phyloP scores from a whole-genome alignment of 2,888 invertebrate species.

The Yponomeuta plumbellus region DNA sequence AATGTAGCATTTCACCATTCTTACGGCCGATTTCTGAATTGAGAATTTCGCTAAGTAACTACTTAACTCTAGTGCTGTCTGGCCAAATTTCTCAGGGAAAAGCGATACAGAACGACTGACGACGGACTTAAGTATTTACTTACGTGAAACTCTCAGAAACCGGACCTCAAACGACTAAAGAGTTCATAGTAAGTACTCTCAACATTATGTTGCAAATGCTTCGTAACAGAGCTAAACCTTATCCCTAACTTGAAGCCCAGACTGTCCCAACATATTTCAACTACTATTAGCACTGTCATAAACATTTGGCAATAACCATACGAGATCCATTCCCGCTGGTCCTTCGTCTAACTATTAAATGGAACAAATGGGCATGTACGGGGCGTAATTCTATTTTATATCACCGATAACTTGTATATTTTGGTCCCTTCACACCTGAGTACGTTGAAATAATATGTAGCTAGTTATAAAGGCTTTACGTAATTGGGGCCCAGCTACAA shows the following conservation, averaged over 20 bases:
- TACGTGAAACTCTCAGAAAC: no score
- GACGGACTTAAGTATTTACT: no score
- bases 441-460: not conserved
- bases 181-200: not conserved
- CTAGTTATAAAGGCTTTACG: no score
- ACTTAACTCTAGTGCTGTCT: no score
- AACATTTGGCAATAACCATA: conserved; percentile 6
- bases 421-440: conserved; percentile 19
- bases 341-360: conserved; percentile 19
- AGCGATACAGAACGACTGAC: no score
- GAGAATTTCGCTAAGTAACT: no score
- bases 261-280: conserved; percentile 5
- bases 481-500: no score
- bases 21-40: no score
- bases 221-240: not conserved
- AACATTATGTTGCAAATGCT: not conserved
- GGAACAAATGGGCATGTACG: conserved; percentile 33
- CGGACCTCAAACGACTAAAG: not conserved
- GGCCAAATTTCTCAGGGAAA: no score
- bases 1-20: no score
- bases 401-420: conserved; percentile 30
- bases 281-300: conserved; percentile 6
- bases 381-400: conserved; percentile 31
- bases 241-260: not conserved
- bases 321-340: conserved; percentile 9